Percentiles rank a stretch among this genome's conserved stretches.
phyloP scores from a whole-genome alignment of 2,113 vertebrate species.

The Shinisaurus crocodilurus region DNA sequence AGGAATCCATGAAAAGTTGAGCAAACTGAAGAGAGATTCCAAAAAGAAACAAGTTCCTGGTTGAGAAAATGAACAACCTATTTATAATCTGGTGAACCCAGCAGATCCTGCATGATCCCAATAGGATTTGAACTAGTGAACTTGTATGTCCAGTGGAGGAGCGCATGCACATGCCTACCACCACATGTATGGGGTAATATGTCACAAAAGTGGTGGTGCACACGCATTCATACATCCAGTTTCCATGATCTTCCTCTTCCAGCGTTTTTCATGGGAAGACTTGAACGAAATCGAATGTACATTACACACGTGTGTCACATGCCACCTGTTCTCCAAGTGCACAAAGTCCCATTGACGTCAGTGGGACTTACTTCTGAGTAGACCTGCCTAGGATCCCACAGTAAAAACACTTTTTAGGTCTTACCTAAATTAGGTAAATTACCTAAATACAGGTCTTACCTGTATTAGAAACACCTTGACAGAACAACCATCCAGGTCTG shows the following conservation, averaged over 20 bases:
- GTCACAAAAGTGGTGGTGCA: neutral
- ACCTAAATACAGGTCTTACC: conserved; percentile 75
- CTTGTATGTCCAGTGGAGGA: neutral
- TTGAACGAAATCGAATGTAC: neutral
- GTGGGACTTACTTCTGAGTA: neutral
- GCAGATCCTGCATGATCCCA: neutral
- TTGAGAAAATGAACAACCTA: neutral
- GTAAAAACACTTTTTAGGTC: neutral
- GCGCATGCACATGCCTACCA: neutral
- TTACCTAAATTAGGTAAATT: conserved; percentile 85
- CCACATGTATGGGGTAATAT: neutral
- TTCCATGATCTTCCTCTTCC: neutral
- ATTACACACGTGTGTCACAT: neutral
- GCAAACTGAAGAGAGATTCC: neutral
- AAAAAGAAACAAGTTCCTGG: neutral
- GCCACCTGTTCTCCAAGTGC: neutral
- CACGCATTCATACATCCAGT: neutral
- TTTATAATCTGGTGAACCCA: neutral
- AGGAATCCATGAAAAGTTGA: neutral
- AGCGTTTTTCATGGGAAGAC: neutral
- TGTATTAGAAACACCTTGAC: conserved; percentile 85
- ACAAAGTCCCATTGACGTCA: neutral
- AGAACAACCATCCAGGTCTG: conserved; percentile 77
- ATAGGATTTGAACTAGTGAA: neutral
- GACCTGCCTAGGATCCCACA: neutral